A percentile compares a stretch with the other conserved stretches of the same genome.
Conservation (phyloP, 2,888 invertebrate species). For the Gymnosoma rotundatum region DNA sequence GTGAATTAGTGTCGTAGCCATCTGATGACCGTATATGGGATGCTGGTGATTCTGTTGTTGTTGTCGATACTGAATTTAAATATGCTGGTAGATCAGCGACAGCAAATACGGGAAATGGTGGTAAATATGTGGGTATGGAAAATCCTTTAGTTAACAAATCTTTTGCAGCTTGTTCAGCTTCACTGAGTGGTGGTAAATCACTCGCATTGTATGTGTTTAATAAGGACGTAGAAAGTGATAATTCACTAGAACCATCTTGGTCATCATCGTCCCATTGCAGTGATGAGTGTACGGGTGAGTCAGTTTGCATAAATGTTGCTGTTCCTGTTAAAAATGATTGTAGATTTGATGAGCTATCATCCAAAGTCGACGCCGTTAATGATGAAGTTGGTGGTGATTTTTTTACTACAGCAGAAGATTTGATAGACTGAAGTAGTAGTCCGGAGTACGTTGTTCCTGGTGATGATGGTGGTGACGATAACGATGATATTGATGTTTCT, state of each 20-base stretch:
- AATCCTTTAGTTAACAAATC: constrained; percentile 79
- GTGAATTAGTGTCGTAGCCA: constrained; percentile 72
- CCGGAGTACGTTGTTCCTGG: constrained; percentile 7
- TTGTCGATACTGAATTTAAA: constrained; percentile 74
- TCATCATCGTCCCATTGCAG: constrained; percentile 35
- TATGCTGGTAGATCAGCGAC: constrained; percentile 78
- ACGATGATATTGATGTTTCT: constrained; percentile 3
- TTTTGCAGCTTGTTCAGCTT: constrained; percentile 70
- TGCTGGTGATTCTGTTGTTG: constrained; percentile 70
- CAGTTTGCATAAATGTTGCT: constrained; percentile 38
- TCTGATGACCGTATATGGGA: constrained; percentile 71
- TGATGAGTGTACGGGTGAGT: constrained; percentile 42
- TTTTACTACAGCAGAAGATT: constrained; percentile 59
- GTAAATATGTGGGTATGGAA: constrained; percentile 79
- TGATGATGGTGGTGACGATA: constrained; percentile 18
- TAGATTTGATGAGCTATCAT: constrained; percentile 47
- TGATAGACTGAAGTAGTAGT: constrained; percentile 40
- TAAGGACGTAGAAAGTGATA: constrained; percentile 58
- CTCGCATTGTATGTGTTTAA: constrained; percentile 57
- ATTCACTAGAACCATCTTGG: constrained; percentile 57
- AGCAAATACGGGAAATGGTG: constrained; percentile 78
- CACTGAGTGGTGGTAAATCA: constrained; percentile 67
- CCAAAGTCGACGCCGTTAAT: constrained; percentile 44
- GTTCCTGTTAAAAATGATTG: constrained; percentile 47
- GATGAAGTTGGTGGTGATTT: constrained; percentile 71